Conservation (phyloP, 2,113 vertebrate species). For the Phyllostomus discolor region DNA sequence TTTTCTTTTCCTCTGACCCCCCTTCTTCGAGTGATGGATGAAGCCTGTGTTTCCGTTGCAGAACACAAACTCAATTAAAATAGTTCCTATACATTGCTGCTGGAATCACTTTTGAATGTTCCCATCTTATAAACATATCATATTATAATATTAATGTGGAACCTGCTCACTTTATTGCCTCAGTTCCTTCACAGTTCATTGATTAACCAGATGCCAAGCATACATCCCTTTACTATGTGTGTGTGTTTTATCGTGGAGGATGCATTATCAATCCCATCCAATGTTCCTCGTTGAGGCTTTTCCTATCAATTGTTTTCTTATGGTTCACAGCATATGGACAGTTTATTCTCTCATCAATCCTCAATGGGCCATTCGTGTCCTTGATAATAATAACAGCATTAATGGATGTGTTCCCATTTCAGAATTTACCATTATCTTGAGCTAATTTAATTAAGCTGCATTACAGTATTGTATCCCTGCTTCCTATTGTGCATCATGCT, state of each 20-base stretch:
- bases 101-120: conserved; percentile 79
- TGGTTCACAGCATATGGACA: conserved; percentile 47
- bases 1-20: neutral
- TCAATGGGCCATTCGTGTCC: neutral
- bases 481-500: neutral
- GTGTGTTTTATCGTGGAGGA: conserved; percentile 46
- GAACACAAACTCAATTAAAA: conserved; percentile 72
- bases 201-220: conserved; percentile 72
- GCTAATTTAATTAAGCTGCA: conserved; percentile 61
- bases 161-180: conserved; percentile 75
- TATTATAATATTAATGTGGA: conserved; percentile 79
- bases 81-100: conserved; percentile 66
- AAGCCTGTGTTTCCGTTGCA: conserved; percentile 59
- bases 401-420: conserved; percentile 53
- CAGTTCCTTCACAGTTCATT: conserved; percentile 77
- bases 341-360: conserved; percentile 61
- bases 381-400: conserved; percentile 62
- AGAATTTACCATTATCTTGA: conserved; percentile 45
- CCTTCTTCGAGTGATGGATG: conserved; percentile 6
- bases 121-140: conserved; percentile 74
- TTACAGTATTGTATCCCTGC: neutral
- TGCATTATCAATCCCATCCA: conserved; percentile 39
- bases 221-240: conserved; percentile 14
- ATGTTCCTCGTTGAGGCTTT: conserved; percentile 39
- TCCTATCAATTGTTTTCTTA: conserved; percentile 64